These are phyloP conservation scores for Apamea sordens DNA, from an alignment of 2,888 invertebrate genomes.

Conservation along the genomic window DNA sequence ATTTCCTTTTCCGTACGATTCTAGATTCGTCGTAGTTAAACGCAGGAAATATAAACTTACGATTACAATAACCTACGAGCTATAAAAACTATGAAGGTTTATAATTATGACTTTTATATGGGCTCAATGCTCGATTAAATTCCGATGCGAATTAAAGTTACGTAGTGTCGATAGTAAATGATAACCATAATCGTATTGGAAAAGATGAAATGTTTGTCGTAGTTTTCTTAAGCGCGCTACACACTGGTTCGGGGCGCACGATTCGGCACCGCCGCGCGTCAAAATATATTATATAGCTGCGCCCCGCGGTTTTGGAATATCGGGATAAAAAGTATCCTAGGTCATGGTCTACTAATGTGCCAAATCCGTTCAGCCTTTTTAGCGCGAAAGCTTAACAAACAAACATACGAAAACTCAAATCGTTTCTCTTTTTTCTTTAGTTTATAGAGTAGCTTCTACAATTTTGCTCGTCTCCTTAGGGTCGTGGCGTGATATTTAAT, in stretches of 20 bases:
- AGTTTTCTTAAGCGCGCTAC: not conserved
- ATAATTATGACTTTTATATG: conserved; percentile 34
- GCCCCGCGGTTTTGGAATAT: not conserved
- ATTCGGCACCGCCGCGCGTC: not conserved
- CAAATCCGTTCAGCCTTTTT: too few species aligned
- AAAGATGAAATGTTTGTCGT: not conserved
- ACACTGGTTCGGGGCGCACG: not conserved
- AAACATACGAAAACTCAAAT: too few species aligned
- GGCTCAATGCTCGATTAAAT: conserved; percentile 39
- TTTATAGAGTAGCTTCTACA: too few species aligned
- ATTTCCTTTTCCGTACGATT: conserved; percentile 72
- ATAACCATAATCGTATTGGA: conserved; percentile 12
- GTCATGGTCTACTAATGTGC: too few species aligned
- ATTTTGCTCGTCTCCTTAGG: not conserved
- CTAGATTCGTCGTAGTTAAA: conserved; percentile 58
- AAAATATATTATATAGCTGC: not conserved
- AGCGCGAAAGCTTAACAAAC: too few species aligned
- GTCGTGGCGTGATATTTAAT: not conserved
- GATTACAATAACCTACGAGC: conserved; percentile 43
- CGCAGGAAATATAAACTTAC: conserved; percentile 66
- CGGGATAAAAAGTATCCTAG: too few species aligned
- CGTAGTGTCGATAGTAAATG: conserved; percentile 1
- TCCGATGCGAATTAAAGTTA: conserved; percentile 18
- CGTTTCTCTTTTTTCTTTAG: too few species aligned
- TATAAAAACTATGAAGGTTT: conserved; percentile 39